Evolutionary conservation across 2,113 vertebrate species (phyloP).

Genomic region (Mandrillus leucophaeus): DNA sequence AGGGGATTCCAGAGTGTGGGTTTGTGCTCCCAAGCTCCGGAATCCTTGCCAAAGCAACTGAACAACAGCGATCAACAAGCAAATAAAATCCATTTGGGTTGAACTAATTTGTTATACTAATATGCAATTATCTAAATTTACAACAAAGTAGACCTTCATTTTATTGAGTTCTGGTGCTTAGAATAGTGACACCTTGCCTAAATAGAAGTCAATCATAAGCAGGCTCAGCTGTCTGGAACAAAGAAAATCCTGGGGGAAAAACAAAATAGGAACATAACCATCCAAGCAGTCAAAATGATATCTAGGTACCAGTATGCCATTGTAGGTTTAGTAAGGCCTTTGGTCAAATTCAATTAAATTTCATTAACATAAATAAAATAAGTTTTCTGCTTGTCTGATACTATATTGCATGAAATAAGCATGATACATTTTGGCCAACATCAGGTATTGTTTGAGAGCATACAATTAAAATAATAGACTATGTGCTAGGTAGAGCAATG

Average conservation of each 20-base stretch:
- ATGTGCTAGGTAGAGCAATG: background rate
- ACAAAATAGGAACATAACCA: background rate
- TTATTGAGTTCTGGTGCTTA: background rate
- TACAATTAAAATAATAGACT: background rate
- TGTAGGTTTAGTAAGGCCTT: background rate
- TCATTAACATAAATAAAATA: constrained; percentile 17
- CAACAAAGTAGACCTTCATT: background rate
- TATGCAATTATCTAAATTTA: constrained; percentile 44
- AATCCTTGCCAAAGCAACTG: background rate
- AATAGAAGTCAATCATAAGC: constrained; percentile 11
- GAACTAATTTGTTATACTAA: constrained; percentile 37
- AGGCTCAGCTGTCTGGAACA: background rate
- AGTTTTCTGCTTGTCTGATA: constrained; percentile 19
- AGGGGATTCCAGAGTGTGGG: background rate
- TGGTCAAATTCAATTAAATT: background rate
- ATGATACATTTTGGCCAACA: background rate
- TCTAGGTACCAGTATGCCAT: background rate
- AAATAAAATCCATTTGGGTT: background rate
- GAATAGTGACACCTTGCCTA: background rate
- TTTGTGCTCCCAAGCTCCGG: background rate
- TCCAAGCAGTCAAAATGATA: background rate
- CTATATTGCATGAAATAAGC: background rate
- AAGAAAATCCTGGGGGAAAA: background rate
- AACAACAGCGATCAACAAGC: constrained; percentile 13
- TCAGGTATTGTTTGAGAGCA: background rate